A percentile compares a stretch with the other conserved stretches of the same genome.
These are phyloP conservation scores for Eubasilissa splendida DNA, from an alignment of 2,888 invertebrate species.

Conservation along the genomic window DNA sequence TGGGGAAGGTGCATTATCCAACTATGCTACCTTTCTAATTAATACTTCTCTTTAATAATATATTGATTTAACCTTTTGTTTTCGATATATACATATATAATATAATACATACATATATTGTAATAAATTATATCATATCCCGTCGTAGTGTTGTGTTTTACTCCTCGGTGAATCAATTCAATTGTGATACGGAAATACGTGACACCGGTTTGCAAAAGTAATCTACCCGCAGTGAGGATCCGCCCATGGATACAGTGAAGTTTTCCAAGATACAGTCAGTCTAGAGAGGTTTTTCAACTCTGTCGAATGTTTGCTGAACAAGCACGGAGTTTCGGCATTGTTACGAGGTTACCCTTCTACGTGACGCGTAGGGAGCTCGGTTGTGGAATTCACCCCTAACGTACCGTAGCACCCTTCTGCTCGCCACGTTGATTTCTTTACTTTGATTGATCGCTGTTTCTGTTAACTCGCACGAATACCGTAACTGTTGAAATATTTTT, in stretches of 20 bases:
- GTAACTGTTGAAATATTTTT: conserved; percentile 28
- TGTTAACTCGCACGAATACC: conserved; percentile 23
- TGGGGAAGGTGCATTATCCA: no score
- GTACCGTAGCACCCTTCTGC: background rate
- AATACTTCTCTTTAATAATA: no score
- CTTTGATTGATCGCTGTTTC: conserved; percentile 33
- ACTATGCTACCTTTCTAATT: no score
- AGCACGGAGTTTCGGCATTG: conserved; percentile 32
- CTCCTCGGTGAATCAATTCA: conserved; percentile 4
- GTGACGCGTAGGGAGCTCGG: conserved; percentile 7
- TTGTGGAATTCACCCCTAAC: background rate
- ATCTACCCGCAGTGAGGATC: background rate
- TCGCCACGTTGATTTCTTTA: conserved; percentile 28
- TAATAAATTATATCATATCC: no score
- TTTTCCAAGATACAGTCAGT: conserved; percentile 20
- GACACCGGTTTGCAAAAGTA: conserved; percentile 6
- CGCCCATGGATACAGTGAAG: conserved; percentile 18
- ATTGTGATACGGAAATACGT: conserved; percentile 14
- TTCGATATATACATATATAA: no score
- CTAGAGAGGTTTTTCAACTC: conserved; percentile 24
- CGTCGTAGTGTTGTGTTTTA: background rate
- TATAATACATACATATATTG: no score
- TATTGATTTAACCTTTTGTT: no score
- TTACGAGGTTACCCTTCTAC: conserved; percentile 24
- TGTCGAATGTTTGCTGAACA: conserved; percentile 25